phyloP scores from a whole-genome alignment of 1,140 invertebrate genomes.

The Drosophila lini region DNA sequence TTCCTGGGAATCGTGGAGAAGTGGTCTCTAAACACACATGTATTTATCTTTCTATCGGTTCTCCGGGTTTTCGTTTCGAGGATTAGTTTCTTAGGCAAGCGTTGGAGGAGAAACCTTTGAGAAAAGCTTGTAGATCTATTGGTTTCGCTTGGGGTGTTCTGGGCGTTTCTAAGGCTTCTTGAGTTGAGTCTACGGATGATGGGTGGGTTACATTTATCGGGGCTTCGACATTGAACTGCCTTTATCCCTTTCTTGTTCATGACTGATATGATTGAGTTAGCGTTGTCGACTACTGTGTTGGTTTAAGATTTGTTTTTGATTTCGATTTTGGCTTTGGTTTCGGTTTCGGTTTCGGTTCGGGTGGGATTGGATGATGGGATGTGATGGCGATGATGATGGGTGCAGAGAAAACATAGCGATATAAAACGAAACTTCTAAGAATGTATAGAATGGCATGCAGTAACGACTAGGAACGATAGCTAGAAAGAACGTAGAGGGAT shows the following conservation, averaged over 20 bases:
- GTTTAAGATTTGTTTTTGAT: conserved; percentile 4
- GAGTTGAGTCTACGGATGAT: conserved; percentile 48
- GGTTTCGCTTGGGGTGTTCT: conserved; percentile 37
- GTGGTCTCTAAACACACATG: conserved; percentile 30
- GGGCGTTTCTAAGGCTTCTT: conserved; percentile 50
- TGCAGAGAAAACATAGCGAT: conserved; percentile 40
- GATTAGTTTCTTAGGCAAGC: conserved; percentile 54
- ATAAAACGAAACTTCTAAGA: conserved; percentile 16
- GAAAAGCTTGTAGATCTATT: conserved; percentile 37
- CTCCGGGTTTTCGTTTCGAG: conserved; percentile 7
- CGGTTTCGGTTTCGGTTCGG: conserved; percentile 38
- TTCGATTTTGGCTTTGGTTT: conserved; percentile 41
- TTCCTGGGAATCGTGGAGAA: conserved; percentile 24
- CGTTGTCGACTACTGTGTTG: conserved; percentile 54
- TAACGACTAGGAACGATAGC: conserved; percentile 56
- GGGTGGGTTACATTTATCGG: conserved; percentile 79
- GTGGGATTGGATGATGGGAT: conserved; percentile 36
- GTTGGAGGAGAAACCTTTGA: conserved; percentile 45
- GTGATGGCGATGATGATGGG: conserved; percentile 43
- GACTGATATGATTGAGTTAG: conserved; percentile 60
- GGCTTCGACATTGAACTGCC: conserved; percentile 40
- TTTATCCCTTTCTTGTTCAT: conserved; percentile 44
- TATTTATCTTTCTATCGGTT: conserved; percentile 11
- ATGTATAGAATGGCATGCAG: conserved; percentile 53
- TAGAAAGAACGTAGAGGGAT: conserved; percentile 48